A percentile compares a stretch with the other conserved stretches of the same genome.
Evolutionary conservation across 2,797 vertebrate species (phyloP).

Genomic region (Coregonus sp.): DNA sequence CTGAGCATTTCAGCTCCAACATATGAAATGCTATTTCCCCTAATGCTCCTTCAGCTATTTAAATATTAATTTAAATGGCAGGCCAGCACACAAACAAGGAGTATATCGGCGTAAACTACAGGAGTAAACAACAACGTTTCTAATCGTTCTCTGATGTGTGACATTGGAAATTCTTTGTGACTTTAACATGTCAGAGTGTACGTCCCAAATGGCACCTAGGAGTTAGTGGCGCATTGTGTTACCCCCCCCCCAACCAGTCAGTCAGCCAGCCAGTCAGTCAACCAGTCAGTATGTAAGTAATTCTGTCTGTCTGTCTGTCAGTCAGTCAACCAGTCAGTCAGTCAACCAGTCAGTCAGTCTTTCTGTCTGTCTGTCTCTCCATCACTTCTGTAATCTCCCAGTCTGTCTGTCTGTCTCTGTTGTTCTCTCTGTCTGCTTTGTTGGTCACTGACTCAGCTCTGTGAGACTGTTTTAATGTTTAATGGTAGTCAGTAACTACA

Average conservation of each 20-base stretch:
- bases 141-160: slow-evolving; percentile 59
- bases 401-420: background rate
- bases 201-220: background rate
- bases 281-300: no score
- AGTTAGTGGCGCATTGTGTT: no score
- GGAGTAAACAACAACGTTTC: slow-evolving; percentile 27
- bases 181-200: slow-evolving; percentile 22
- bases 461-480: slow-evolving; percentile 22
- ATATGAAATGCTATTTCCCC: slow-evolving; percentile 58
- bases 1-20: slow-evolving; percentile 57
- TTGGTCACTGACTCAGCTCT: slow-evolving; percentile 12
- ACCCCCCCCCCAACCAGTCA: no score
- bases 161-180: slow-evolving; percentile 53
- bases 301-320: no score
- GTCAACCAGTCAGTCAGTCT: background rate
- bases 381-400: background rate
- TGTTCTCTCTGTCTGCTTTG: background rate
- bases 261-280: background rate
- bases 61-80: slow-evolving; percentile 71
- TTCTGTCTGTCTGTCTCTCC: background rate
- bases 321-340: no score
- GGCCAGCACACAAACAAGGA: slow-evolving; percentile 55
- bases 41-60: slow-evolving; percentile 61
- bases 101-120: slow-evolving; percentile 58
- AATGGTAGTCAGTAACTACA: slow-evolving; percentile 18